phyloP scores from a whole-genome alignment of 2,113 vertebrate species.

The Coturnix japonica region DNA sequence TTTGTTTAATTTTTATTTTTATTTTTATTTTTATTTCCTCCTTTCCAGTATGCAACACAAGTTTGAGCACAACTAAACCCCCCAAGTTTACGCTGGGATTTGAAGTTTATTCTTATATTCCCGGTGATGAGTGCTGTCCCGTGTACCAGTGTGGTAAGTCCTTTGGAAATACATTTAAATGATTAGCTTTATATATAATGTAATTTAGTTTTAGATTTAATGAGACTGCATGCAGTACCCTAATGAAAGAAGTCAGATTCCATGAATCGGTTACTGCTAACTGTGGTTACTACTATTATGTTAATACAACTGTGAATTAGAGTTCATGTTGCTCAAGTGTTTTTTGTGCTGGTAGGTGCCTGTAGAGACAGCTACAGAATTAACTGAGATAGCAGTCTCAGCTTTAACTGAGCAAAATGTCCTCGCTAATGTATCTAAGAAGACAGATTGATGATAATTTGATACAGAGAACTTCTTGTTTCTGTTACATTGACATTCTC shows the following conservation, averaged over 20 bases:
- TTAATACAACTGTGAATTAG: not conserved
- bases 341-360: not conserved
- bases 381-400: not conserved
- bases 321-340: not conserved
- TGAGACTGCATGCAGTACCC: not conserved
- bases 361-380: not conserved
- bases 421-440: not conserved
- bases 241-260: not conserved
- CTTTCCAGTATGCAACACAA: slow-evolving; percentile 84
- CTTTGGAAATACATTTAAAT: not conserved
- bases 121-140: slow-evolving; percentile 85
- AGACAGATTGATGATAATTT: not conserved
- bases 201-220: not conserved
- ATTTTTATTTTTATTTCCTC: not conserved
- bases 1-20: too few species aligned
- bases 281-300: too few species aligned
- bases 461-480: not conserved
- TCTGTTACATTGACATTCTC: not conserved
- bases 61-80: slow-evolving; percentile 68
- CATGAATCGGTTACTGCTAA: not conserved
- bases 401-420: not conserved
- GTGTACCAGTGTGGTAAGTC: slow-evolving; percentile 82
- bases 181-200: not conserved
- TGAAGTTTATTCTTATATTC: slow-evolving; percentile 59
- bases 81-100: slow-evolving; percentile 81